Conservation (phyloP, 2,113 vertebrate genomes). For the Heterotilapia buettikoferi region DNA sequence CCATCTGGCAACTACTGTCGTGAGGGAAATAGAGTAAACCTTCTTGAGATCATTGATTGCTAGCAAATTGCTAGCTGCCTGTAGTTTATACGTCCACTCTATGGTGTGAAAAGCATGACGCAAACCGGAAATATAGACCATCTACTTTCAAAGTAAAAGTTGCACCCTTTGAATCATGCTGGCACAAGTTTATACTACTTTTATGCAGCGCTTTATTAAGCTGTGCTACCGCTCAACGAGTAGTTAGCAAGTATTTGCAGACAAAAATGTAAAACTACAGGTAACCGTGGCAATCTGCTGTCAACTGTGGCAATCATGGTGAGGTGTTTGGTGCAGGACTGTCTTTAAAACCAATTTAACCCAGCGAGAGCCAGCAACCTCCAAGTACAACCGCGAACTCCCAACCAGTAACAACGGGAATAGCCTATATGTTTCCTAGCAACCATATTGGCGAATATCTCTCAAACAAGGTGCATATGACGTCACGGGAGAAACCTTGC, state of each 20-base stretch:
- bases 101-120: not conserved
- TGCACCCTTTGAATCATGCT: not conserved
- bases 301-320: not conserved
- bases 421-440: not conserved
- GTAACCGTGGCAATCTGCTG: not conserved
- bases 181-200: not conserved
- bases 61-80: not conserved
- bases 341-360: not conserved
- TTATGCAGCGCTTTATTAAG: not conserved
- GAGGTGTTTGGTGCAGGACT: not conserved
- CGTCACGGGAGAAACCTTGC: not conserved
- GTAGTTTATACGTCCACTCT: not conserved
- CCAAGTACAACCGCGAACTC: not conserved
- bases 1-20: not conserved
- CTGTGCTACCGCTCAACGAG: not conserved
- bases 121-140: not conserved
- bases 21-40: not conserved
- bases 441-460: not conserved
- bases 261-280: not conserved
- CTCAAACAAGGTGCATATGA: not conserved
- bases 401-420: not conserved
- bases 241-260: not conserved
- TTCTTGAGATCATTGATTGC: not conserved
- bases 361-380: accelerated
- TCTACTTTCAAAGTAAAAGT: not conserved